Conservation (phyloP, 2,113 vertebrate species). For the Bos indicus region DNA sequence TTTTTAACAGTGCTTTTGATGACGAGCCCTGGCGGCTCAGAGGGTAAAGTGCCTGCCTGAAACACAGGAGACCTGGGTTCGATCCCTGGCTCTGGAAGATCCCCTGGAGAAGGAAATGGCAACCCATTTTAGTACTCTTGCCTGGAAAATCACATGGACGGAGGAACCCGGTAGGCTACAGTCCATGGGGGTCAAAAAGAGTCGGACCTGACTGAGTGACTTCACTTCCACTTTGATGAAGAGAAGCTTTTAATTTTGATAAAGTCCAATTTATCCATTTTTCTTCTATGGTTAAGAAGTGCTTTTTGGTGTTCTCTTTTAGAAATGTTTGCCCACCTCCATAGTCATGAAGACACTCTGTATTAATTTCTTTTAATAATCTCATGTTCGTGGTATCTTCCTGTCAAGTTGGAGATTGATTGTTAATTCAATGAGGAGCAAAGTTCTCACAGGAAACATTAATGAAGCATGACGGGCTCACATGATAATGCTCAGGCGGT, state of each 20-base stretch:
- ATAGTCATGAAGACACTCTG: background rate
- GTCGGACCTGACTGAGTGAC: rapidly evolving
- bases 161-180: too few relatives aligned
- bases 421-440: background rate
- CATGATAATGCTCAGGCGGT: rapidly evolving
- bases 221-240: background rate
- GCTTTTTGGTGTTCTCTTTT: background rate
- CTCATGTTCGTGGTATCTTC: background rate
- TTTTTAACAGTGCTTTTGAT: background rate
- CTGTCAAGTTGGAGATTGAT: background rate
- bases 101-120: too few relatives aligned
- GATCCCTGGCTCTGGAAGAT: too few relatives aligned
- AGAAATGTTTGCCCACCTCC: background rate
- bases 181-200: too few relatives aligned
- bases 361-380: background rate
- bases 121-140: too few relatives aligned
- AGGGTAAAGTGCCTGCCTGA: too few relatives aligned
- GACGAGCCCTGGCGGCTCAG: background rate
- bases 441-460: background rate
- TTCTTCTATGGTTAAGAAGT: background rate
- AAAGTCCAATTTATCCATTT: background rate
- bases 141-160: too few relatives aligned
- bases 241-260: background rate
- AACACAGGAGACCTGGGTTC: too few relatives aligned
- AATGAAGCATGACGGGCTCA: rapidly evolving